phyloP scores from a whole-genome alignment of 2,797 vertebrate genomes.

The Falco columbarius region DNA sequence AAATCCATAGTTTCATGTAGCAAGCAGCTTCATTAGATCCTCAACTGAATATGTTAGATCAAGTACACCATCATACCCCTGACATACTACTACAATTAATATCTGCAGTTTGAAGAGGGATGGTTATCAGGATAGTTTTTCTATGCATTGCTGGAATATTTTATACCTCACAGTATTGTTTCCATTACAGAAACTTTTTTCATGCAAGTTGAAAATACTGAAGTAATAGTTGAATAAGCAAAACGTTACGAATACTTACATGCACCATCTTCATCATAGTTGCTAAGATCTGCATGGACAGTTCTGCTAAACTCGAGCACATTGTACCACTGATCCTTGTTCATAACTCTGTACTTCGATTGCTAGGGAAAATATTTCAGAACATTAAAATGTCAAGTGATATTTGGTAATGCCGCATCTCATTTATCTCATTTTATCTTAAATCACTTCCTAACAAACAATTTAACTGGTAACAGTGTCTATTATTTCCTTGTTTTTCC shows the following conservation, averaged over 20 bases:
- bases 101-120: neutral
- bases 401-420: neutral
- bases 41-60: neutral
- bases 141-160: neutral
- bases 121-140: neutral
- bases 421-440: neutral
- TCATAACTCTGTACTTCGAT: constrained; percentile 96
- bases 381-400: constrained; percentile 15
- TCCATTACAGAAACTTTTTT: neutral
- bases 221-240: neutral
- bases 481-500: neutral
- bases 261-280: constrained; percentile 97
- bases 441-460: neutral
- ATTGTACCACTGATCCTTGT: constrained; percentile 99
- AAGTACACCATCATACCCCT: neutral
- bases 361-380: constrained; percentile 81
- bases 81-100: neutral
- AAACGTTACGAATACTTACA: constrained; percentile 84
- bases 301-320: constrained; percentile 97
- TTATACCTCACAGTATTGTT: neutral
- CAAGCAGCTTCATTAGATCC: neutral
- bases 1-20: neutral
- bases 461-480: neutral
- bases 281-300: constrained; percentile 94
- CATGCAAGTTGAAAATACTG: neutral